Percentiles rank a stretch among this genome's conserved stretches.
Evolutionary conservation across 2,113 vertebrate species (phyloP).

Genomic region (Lepus timidus): DNA sequence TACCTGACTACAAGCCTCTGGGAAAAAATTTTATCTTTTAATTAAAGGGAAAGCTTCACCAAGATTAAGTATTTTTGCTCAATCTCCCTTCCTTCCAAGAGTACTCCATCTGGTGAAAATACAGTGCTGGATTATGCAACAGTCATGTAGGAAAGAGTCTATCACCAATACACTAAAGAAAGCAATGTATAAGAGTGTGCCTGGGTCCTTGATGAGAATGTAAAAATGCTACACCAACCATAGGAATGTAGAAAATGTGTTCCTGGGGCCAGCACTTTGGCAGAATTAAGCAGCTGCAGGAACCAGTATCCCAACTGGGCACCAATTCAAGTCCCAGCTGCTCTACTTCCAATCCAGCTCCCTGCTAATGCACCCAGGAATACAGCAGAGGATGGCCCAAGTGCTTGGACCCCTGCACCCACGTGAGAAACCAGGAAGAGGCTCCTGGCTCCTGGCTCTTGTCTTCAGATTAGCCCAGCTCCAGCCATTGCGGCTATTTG

Average conservation of each 20-base stretch:
- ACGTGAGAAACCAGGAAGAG: too few relatives aligned
- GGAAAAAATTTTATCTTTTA: conserved; percentile 18
- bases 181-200: neutral
- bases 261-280: neutral
- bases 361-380: too few relatives aligned
- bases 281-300: too few relatives aligned
- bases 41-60: conserved; percentile 34
- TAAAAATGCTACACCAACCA: neutral
- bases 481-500: too few relatives aligned
- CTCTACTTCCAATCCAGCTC: too few relatives aligned
- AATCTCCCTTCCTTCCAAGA: neutral
- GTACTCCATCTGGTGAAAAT: neutral
- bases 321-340: too few relatives aligned
- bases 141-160: neutral
- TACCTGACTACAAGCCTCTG: neutral
- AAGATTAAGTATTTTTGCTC: neutral
- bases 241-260: neutral
- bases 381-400: too few relatives aligned
- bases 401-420: too few relatives aligned
- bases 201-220: neutral
- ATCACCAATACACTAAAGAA: neutral
- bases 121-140: neutral
- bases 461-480: too few relatives aligned
- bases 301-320: too few relatives aligned
- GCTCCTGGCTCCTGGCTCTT: too few relatives aligned